Base-by-base conservation (phyloP, 2,113 vertebrate genomes). In the Coregonus clupeaformis region DNA sequence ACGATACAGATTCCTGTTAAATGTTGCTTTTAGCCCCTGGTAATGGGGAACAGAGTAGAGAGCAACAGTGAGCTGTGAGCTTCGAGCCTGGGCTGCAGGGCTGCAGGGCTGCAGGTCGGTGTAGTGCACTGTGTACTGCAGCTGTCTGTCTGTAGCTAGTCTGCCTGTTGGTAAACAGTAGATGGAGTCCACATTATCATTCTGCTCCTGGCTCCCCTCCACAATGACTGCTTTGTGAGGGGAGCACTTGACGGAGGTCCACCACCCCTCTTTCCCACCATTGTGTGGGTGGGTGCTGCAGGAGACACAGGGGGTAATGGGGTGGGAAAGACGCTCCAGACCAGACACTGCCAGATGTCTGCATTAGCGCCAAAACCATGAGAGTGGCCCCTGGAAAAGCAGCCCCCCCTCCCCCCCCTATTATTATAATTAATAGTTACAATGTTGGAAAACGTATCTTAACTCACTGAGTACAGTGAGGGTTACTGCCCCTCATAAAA, bases 221-320 rank as follows among this genome's bases (percentile, higher is more conserved):
- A 97, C 96, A 97, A 97, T 96, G 92, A 94, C 91, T 90, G 93
- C 92, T 97, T 96, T 97, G 96, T 97, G 92, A 93, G 85, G 83
- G 91, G 89, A 89, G 91, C 91, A 93, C 95, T 95, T 95, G 94
- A 96, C 90, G 94, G 94, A 94, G 93, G 93, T 94, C 94, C 82
- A 84, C 85, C 84, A 92, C 93, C 93, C 93, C 91, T 93, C 94
- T 92, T 95, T 94, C 94, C 94, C 93, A 95, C 94, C 94, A 86
- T 83, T 90, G 88, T 88, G 66, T 81, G 75, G 90, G 88, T 73
- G 73, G 80, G 82, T 89, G 85, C 81, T 84, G 85, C 77, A 74
- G 83, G 73, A 82, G 87, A 87, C 72, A 69, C 80, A 49, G 70
- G 76, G 82, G 78, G 88, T 80, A 80, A 59, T 69, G 87, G 86